Conservation (phyloP, 1,140 invertebrate genomes). For the Scaptodrosophila lebanonensis region DNA sequence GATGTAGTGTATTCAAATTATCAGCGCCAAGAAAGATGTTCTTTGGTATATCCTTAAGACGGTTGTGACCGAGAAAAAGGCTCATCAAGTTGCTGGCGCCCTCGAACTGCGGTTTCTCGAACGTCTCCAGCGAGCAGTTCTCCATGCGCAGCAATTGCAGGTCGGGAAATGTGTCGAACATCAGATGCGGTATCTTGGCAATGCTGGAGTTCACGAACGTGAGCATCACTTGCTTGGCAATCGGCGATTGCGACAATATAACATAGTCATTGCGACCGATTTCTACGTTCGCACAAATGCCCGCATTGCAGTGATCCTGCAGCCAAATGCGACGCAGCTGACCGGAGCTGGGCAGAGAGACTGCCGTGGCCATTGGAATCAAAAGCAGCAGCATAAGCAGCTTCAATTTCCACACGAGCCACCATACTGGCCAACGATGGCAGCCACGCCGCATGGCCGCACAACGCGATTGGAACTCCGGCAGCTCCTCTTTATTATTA, state of each 20-base stretch:
- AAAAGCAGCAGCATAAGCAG: slow-evolving; percentile 16
- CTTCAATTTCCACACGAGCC: not conserved
- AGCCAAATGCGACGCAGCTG: slow-evolving; percentile 70
- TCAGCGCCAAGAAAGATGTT: slow-evolving; percentile 73
- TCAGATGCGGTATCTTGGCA: slow-evolving; percentile 67
- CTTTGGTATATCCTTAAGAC: slow-evolving; percentile 62
- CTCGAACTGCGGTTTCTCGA: slow-evolving; percentile 71
- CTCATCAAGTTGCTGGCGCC: slow-evolving; percentile 73
- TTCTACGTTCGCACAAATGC: slow-evolving; percentile 54
- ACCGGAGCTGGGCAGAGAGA: slow-evolving; percentile 10
- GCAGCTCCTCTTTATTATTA: too few species aligned
- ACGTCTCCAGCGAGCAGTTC: slow-evolving; percentile 65
- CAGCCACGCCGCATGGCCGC: slow-evolving; percentile 6
- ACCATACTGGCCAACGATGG: slow-evolving; percentile 10
- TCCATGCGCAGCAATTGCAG: slow-evolving; percentile 71
- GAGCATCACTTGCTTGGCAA: slow-evolving; percentile 54
- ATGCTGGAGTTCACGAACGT: slow-evolving; percentile 69
- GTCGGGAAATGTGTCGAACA: slow-evolving; percentile 74
- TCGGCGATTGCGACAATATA: slow-evolving; percentile 62
- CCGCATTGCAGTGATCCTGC: slow-evolving; percentile 67
- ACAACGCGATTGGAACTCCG: too few species aligned
- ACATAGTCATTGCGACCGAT: slow-evolving; percentile 69
- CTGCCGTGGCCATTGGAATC: not conserved
- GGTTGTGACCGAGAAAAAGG: slow-evolving; percentile 62
- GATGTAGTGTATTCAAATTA: slow-evolving; percentile 55